phyloP scores from a whole-genome alignment of 1,140 invertebrate genomes.

The Nilaparvata lugens region DNA sequence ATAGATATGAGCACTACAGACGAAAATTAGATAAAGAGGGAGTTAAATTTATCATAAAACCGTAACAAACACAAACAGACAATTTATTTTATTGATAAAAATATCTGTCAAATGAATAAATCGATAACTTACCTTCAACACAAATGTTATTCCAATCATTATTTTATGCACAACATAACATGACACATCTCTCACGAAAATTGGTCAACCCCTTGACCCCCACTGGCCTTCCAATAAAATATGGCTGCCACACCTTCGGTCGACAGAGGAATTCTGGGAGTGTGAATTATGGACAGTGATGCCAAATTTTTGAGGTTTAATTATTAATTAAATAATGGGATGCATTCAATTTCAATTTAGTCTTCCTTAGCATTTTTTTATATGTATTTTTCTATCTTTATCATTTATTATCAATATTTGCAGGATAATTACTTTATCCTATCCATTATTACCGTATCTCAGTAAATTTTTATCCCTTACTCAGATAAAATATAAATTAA shows the following conservation, averaged over 20 bases:
- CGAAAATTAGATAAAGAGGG: too few relatives aligned
- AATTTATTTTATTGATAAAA: too few relatives aligned
- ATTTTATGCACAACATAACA: background rate
- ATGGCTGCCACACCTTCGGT: conserved; percentile 33
- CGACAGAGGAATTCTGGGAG: conserved; percentile 26
- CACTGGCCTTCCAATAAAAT: conserved; percentile 28
- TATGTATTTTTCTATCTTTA: too few relatives aligned
- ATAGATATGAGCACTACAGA: too few relatives aligned
- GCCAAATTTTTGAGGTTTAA: conserved; percentile 4
- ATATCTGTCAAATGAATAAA: background rate
- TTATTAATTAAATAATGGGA: background rate
- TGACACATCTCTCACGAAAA: conserved; percentile 4
- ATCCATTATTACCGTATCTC: too few relatives aligned
- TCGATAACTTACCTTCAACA: background rate
- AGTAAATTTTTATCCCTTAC: too few relatives aligned
- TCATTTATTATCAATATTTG: too few relatives aligned
- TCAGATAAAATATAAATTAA: too few relatives aligned
- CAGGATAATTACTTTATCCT: too few relatives aligned
- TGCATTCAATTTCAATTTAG: background rate
- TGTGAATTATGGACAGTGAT: conserved; percentile 19
- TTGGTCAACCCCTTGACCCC: conserved; percentile 23
- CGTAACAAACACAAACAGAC: too few relatives aligned
- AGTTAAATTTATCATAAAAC: too few relatives aligned
- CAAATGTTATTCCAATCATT: background rate
- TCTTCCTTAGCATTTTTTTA: too few relatives aligned